phyloP scores from a whole-genome alignment of 2,797 vertebrate species.

The Lagocephalus sceleratus region DNA sequence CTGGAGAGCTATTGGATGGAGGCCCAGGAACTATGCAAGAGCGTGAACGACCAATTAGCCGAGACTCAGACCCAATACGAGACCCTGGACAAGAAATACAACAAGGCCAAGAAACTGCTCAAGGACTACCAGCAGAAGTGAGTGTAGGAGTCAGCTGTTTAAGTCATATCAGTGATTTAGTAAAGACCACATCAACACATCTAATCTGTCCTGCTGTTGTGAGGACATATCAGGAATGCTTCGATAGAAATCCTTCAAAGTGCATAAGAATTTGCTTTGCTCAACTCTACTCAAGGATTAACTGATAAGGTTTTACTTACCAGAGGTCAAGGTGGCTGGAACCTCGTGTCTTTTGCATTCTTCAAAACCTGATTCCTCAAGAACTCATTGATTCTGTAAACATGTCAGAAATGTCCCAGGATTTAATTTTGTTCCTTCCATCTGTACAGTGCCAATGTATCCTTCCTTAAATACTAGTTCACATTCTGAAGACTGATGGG shows the following conservation, averaged over 20 bases:
- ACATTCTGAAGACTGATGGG: conserved; percentile 23
- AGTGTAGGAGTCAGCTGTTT: conserved; percentile 16
- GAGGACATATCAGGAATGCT: no score
- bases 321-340: no score
- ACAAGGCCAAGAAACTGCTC: conserved; percentile 90
- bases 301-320: no score
- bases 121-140: conserved; percentile 94
- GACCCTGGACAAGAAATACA: conserved; percentile 90
- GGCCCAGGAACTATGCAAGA: conserved; percentile 87
- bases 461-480: conserved; percentile 10
- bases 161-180: not conserved
- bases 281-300: no score
- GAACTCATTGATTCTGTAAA: not conserved
- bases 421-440: not conserved
- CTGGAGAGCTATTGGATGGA: conserved; percentile 90
- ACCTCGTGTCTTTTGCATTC: no score
- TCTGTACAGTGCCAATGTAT: not conserved
- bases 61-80: conserved; percentile 87
- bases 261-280: no score
- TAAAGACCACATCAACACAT: no score
- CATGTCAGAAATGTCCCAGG: not conserved
- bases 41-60: conserved; percentile 83
- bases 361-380: no score
- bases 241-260: no score
- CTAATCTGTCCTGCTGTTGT: no score